Evolutionary conservation across 2,888 invertebrate species (phyloP).

Genomic region (Drosophila meridiana): DNA sequence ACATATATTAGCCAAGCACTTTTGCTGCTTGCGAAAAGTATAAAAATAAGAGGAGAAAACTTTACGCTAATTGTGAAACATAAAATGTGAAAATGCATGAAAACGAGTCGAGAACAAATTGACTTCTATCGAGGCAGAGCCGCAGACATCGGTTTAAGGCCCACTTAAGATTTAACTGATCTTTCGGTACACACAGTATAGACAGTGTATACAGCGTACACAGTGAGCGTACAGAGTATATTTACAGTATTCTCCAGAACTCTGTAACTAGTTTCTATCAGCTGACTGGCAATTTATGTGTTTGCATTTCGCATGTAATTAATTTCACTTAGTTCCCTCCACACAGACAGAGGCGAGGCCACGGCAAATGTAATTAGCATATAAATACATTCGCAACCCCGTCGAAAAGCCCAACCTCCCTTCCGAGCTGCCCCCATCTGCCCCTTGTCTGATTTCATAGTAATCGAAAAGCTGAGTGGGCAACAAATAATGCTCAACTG

Average conservation of each 20-base stretch:
- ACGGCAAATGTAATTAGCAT: conserved; percentile 69
- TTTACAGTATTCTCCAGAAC: conserved; percentile 17
- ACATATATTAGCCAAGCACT: conserved; percentile 58
- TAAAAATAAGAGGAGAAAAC: neutral
- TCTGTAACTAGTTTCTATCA: conserved; percentile 24
- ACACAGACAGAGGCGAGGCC: conserved; percentile 31
- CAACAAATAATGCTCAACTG: conserved; percentile 22
- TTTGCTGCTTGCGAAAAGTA: conserved; percentile 29
- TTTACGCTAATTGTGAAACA: conserved; percentile 18
- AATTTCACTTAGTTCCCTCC: conserved; percentile 43
- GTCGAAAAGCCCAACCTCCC: conserved; percentile 16
- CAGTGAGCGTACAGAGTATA: neutral
- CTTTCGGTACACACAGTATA: neutral
- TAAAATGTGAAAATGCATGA: conserved; percentile 12
- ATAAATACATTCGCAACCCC: conserved; percentile 66
- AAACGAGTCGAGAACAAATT: conserved; percentile 1
- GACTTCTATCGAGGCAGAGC: neutral
- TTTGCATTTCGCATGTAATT: conserved; percentile 40
- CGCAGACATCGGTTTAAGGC: neutral
- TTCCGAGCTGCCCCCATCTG: neutral
- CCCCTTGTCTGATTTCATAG: conserved; percentile 40
- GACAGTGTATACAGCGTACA: neutral
- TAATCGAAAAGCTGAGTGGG: conserved; percentile 28
- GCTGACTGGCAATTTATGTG: conserved; percentile 25
- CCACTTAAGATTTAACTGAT: conserved; percentile 8